A percentile compares a stretch with the other conserved stretches of the same genome.
phyloP scores from a whole-genome alignment of 2,797 vertebrate genomes.

The Bucorvus abyssinicus region DNA sequence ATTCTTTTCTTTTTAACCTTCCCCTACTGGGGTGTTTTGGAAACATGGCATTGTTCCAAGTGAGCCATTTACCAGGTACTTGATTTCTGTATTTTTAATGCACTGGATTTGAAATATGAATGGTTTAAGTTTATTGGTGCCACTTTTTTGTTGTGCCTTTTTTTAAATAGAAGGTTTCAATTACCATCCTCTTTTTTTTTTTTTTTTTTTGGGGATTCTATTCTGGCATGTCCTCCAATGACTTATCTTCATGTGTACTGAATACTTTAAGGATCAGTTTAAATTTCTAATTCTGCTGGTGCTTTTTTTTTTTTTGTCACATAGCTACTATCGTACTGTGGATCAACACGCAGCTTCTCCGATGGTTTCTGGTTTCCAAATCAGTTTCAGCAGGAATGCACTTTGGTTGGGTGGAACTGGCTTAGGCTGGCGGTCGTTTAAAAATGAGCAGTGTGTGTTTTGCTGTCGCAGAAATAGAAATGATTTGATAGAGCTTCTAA shows the following conservation, averaged over 20 bases:
- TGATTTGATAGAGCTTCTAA: neutral
- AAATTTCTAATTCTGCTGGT: neutral
- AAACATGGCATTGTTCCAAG: neutral
- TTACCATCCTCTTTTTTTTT: neutral
- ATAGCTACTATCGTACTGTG: neutral
- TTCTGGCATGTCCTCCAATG: neutral
- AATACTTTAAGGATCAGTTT: neutral
- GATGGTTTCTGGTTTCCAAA: neutral
- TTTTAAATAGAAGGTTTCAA: neutral
- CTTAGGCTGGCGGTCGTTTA: neutral
- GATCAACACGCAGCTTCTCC: neutral
- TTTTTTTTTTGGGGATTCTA: neutral
- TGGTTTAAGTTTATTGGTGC: neutral
- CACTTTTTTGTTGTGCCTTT: neutral
- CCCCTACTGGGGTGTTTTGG: neutral
- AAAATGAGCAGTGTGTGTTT: neutral
- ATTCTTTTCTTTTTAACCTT: neutral
- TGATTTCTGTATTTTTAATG: neutral
- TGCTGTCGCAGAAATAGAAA: neutral
- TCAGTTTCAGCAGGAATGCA: neutral
- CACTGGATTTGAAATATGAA: neutral
- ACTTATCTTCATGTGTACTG: neutral
- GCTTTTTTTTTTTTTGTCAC: neutral
- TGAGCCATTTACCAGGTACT: neutral
- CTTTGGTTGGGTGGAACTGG: neutral